Evolutionary conservation across 2,113 vertebrate species (phyloP), one percentile per base, ranked within the genome.

Genomic region (Pachycephala philippinensis): DNA sequence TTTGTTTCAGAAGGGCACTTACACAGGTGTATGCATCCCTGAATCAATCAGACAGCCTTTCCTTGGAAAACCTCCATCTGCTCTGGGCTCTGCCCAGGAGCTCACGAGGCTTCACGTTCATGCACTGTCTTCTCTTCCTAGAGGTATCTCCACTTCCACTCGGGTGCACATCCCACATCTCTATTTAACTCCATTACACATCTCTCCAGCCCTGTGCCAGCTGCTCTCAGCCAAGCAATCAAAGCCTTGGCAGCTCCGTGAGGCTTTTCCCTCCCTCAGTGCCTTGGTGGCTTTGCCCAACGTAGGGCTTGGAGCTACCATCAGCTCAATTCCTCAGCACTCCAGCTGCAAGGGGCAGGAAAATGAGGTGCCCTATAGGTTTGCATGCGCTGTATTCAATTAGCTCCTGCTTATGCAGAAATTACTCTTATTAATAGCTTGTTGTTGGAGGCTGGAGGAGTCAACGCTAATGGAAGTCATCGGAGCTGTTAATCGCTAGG

Each of bases 391-490:
- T 88, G 33, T 28, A 80, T 93, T 94, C 77, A 88, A 90, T 96
- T 93, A 91, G 45, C 74, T 95, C 91, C 80, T 37, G 69, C 80
- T 85, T 79, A 65, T 53, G 33, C 53, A 90, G 71, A 82, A 84
- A 92, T 95, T 89, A 52, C 74, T 94, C 84, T 94, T 94, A 85
- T 83, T 97, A 94, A 92, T 19, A 2, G 61, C 66, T 94, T 95
- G 84, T 86, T 86, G 49, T 44, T 89, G 70, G 85, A 84, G 74
- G 30, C 49, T 60, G 83, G 71, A 87, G 89, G 57, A 97, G 85
- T 91, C 90, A 72, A 50, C 0, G 1, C 71, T 95, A 84, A 92
- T 90, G 65, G 91, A 85, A 94, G 39, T 70, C 93, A 76, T 84
- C 23, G 1, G 84, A 95, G 80, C 81, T 85, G 76, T 94, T 95